Base-by-base conservation (phyloP, 2,888 invertebrate genomes). In the Lithophane leautieri region DNA sequence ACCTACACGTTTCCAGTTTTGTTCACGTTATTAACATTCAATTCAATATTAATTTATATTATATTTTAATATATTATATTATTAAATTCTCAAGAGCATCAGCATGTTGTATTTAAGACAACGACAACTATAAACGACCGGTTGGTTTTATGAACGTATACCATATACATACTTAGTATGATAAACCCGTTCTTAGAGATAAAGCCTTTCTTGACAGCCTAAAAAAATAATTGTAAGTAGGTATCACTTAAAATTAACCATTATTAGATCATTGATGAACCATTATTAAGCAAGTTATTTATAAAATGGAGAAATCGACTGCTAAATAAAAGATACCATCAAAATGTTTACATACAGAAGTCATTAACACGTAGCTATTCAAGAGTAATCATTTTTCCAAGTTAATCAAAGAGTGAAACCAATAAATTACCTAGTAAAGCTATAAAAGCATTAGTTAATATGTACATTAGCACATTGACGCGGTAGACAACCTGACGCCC, bases 401-500 rank as follows among this genome's bases (percentile, higher is more conserved):
- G 66, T 69, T 82, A 83, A 83, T 82, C 78, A 82, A 82, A 78
- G 54, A 76, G 68, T 67, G 61, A 82, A 83, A 80, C 73, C 79
- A 78, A 88, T 89, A 84, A 88, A 89, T 86, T 81, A 79, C 75
- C 25, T 72, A 71, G 68, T 76, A 79, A 82, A 86, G 81, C 81
- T 82, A 81, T 89, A 87, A 86, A 87, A 81, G 73, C 85, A 86
- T 87, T 88, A 85, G 86, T 85, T 82, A 86, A 81, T 86, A 89
- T 86, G 84, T 88, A 89, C 90, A 91, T 89, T 89, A 90, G 87
- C 89, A 90, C 89, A 89, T 88, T 88, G 89, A 80, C 86, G 82
- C 86, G 81, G 84, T 87, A 91, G 93, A 92, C 92, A 91, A 90
- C 87, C 87, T 87, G 91, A 90, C 91, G 90, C 90, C 91, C 89